Base-by-base conservation (phyloP, 2,888 invertebrate species). In the Philaethria dido region DNA sequence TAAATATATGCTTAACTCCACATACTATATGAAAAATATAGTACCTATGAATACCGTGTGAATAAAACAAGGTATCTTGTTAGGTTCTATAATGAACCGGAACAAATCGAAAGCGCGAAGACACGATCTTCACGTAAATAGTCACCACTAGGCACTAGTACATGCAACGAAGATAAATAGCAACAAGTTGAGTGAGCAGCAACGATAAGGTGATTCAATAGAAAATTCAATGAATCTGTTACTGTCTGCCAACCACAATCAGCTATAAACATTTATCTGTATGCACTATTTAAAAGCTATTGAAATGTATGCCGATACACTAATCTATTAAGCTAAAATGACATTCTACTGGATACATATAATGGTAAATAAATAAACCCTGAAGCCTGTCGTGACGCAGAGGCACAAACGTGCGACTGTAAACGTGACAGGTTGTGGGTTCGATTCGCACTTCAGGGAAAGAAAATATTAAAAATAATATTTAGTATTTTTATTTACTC, bases 91-190 rank as follows among this genome's bases (percentile, higher is more conserved):
- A 69, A 73, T 60, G 62, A 70, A 70, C 59, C 68, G 47, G 66
- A 72, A 69, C 70, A 68, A 70, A 69, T 73, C 64, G 65, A 71
- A 69, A 52, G 64, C 71, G 60, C 50, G 61, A 55, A 73, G 55
- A 71, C 59, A 67, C 65, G 60, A 72, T 65, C 60, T 57, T 66
- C 44, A 60, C 65, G 67, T 70, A 70, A 72, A 70, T 64, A 69
- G 70, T 57, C 64, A 66, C 63, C 69, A 64, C 64, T 63, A 62
- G 67, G 62, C 59, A n/a, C 63, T 50, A 16, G 68, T 57, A 65
- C 72, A 64, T 62, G 69, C 68, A 68, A 71, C 70, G 64, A 69
- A 70, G 73, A 72, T 72, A 72, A 72, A 72, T 72, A 70, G 71
- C 33, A 66, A 47, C 62, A 62, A 62, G 52, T 61, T 54, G 65